Evolutionary conservation across 2,797 vertebrate genomes (phyloP).

Genomic region (Girardinus metallicus): DNA sequence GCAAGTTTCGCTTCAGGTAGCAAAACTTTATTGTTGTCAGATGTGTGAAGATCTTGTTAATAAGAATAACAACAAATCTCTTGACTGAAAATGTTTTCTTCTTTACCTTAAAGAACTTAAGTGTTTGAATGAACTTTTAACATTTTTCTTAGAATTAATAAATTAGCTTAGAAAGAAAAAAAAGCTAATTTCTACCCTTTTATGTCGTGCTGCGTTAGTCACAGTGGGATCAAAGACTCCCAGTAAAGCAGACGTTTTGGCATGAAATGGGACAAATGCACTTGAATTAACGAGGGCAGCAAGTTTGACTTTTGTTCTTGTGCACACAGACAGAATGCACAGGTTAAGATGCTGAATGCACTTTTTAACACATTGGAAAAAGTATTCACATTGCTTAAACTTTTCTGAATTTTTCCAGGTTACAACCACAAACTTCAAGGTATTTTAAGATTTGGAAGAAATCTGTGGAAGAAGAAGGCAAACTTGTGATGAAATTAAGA

Average conservation of each 20-base stretch:
- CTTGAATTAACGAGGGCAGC: not conserved
- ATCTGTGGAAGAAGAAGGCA: not conserved
- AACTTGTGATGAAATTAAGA: not conserved
- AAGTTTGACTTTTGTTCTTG: not conserved
- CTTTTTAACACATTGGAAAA: not conserved
- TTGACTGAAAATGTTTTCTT: slow-evolving; percentile 35
- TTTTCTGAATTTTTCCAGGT: not conserved
- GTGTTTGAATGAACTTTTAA: slow-evolving; percentile 44
- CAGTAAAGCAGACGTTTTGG: not conserved
- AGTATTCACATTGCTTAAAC: not conserved
- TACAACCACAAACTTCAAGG: not conserved
- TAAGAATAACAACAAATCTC: slow-evolving; percentile 29
- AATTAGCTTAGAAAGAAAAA: slow-evolving; percentile 35
- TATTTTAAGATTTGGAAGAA: not conserved
- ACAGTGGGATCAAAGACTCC: slow-evolving; percentile 34
- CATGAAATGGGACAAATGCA: not conserved
- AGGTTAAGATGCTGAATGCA: not conserved
- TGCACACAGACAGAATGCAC: not conserved
- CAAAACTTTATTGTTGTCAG: slow-evolving; percentile 37
- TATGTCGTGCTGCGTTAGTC: slow-evolving; percentile 42
- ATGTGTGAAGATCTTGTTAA: slow-evolving; percentile 34
- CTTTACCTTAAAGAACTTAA: slow-evolving; percentile 46
- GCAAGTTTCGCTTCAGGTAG: slow-evolving; percentile 63
- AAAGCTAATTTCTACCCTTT: slow-evolving; percentile 40
- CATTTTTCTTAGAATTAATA: slow-evolving; percentile 44